Base-by-base conservation (phyloP, 2,888 invertebrate species). In the Pseudolycoriella hygida region DNA sequence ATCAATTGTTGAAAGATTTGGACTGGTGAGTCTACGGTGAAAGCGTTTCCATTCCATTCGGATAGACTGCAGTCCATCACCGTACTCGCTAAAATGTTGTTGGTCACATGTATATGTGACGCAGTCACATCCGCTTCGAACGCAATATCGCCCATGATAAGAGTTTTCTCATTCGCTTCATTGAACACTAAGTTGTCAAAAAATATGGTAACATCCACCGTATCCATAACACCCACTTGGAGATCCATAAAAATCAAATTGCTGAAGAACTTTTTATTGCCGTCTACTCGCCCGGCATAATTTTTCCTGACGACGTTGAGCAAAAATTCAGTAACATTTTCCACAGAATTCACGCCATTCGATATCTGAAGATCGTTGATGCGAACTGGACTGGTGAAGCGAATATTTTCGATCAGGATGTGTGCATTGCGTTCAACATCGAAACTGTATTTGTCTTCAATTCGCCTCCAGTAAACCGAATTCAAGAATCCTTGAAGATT, bases 21-120 rank as follows among this genome's bases (percentile, higher is more conserved):
- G 18, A 47, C 25, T 34, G 42, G 12, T 51, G 53, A 55, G 55
- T 71, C 61, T n/a, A 69, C 55, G 48, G 66, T 66, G 12, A 71
- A 50, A 0, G 67, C 60, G 49, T 67, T 62, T 3, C 55, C 49
- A 12, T 60, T 53, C 70, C 70, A 70, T 1, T 62, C 59, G 3
- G 52, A 52, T 2, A 70, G 46, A 43, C 61, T 55, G 45, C 66
- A 60, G 2, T 63, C 66, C 51, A 56, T 60, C 5, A 72, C 50
- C 44, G 51, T 54, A 8, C 55, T 48, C 1, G 64, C 55, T 14
- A 50, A 48, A 3, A 72, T 50, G 47, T 64, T 52, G 1, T 53
- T 51, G 3, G 53, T 47, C 0, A 60, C 48, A 1, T 50, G 40
- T 3, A 60, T 46, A 46, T 52, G 46, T 50, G 55, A 17, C 55